Base-by-base conservation (phyloP, 2,888 invertebrate genomes). In the Euplagia quadripunctaria region DNA sequence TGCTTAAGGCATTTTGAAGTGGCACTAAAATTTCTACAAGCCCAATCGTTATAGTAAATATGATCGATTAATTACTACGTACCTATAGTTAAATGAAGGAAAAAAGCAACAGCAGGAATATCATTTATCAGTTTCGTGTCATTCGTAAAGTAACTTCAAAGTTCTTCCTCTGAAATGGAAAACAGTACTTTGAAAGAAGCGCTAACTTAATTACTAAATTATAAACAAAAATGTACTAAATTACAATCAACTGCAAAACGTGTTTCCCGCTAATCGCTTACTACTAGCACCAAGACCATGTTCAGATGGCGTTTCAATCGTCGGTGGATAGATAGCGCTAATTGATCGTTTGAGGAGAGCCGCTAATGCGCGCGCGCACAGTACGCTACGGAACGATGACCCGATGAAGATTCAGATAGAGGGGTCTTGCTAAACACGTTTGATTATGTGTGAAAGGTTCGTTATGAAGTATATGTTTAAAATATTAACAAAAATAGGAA, bases 331-430 rank as follows among this genome's bases (percentile, higher is more conserved):
- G 94, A 93, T 93, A 92, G 88, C 90, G 88, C 90, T 95, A 95
- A 95, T 94, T 94, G 95, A 91, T 89, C 89, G 92, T 92, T 94
- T 93, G 91, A 93, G 89, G 89, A 89, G 84, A 88, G 88, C 94
- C 94, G 94, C 94, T 93, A 93, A 94, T 93, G 94, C 92, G 88
- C 87, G 81, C 77, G 84, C 88, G 90, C 91, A 88, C 88, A 68
- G 74, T 91, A 90, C 90, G 90, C 90, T 85, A 73, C 58, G 69
- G 82, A 83, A 79, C 83, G 90, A 91, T 88, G 85, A 87, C 82
- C 84, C 81, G 82, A 72, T 77, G 55, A 64, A 73, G 70, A 73
- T 72, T 80, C 68, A 78, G 75, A 76, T 78, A 74, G 65, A 74
- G 52, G 17, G 69, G 70, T 67, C 67, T 80, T 73, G 72, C 75